These are phyloP conservation scores for Parus major DNA, from an alignment of 2,113 vertebrate species.

Conservation along the genomic window DNA sequence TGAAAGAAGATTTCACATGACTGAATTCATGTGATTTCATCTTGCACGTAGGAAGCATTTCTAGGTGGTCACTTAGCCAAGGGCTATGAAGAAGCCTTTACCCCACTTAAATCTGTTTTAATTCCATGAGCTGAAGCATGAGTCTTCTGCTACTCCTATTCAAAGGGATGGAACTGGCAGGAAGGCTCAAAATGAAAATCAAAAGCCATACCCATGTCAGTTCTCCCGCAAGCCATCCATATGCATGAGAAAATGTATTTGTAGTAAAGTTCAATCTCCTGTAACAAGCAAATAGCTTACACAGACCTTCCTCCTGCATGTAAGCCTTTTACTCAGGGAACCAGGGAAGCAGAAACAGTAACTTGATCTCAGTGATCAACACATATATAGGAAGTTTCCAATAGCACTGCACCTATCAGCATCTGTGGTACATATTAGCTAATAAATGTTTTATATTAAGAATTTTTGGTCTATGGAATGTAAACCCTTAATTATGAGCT, in stretches of 20 bases:
- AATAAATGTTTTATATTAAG: background rate
- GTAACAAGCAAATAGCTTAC: conserved; percentile 15
- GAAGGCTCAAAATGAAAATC: background rate
- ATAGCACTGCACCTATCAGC: background rate
- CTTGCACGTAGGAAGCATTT: background rate
- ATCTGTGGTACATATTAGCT: background rate
- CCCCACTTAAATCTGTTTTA: background rate
- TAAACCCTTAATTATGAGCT: conserved; percentile 41
- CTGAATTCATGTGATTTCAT: background rate
- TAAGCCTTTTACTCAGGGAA: background rate
- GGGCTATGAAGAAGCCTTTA: background rate
- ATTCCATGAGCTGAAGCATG: background rate
- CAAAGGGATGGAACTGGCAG: background rate
- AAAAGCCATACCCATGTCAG: background rate
- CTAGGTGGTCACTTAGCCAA: background rate
- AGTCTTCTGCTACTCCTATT: background rate
- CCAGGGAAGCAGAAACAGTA: background rate
- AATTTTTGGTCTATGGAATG: background rate
- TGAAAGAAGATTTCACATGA: background rate
- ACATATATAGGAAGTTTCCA: background rate
- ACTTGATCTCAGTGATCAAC: background rate
- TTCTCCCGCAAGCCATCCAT: background rate
- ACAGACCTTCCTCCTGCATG: background rate
- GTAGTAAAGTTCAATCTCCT: conserved; percentile 19
- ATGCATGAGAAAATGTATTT: background rate